These are phyloP conservation scores for Todiramphus saurophagus DNA, from an alignment of 2,113 vertebrate species.

Conservation along the genomic window DNA sequence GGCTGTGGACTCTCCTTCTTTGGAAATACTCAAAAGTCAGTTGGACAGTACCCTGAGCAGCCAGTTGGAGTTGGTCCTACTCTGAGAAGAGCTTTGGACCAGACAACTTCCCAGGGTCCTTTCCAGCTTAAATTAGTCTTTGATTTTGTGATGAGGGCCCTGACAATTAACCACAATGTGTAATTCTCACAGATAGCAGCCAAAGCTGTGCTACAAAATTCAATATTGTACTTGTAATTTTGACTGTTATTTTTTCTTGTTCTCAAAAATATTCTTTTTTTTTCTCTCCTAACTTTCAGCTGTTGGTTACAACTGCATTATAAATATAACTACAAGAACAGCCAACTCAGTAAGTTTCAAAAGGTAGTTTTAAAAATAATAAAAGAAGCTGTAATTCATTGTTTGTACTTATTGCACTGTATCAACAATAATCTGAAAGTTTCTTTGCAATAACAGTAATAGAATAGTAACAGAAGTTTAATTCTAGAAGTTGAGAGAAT, in stretches of 20 bases:
- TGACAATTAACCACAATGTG: not conserved
- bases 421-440: not conserved
- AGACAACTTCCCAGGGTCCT: not conserved
- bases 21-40: not conserved
- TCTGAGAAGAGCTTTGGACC: not conserved
- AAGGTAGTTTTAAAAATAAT: constrained; percentile 30
- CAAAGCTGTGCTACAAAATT: not conserved
- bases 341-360: constrained; percentile 92
- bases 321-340: constrained; percentile 95
- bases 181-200: not conserved
- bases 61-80: not conserved
- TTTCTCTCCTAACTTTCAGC: constrained; percentile 75
- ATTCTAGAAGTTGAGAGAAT: not conserved
- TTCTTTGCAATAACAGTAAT: not conserved
- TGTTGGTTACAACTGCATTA: constrained; percentile 95
- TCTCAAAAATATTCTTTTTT: constrained; percentile 13
- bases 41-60: not conserved
- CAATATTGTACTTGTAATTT: not conserved
- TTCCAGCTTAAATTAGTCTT: not conserved
- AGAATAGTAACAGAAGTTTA: not conserved
- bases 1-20: not conserved
- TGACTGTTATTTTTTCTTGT: not conserved
- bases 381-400: not conserved
- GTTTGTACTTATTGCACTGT: not conserved
- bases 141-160: not conserved